Percentiles rank a stretch among this genome's conserved stretches.
Conservation (phyloP, 2,888 invertebrate genomes). For the Augochlorella aurata region DNA sequence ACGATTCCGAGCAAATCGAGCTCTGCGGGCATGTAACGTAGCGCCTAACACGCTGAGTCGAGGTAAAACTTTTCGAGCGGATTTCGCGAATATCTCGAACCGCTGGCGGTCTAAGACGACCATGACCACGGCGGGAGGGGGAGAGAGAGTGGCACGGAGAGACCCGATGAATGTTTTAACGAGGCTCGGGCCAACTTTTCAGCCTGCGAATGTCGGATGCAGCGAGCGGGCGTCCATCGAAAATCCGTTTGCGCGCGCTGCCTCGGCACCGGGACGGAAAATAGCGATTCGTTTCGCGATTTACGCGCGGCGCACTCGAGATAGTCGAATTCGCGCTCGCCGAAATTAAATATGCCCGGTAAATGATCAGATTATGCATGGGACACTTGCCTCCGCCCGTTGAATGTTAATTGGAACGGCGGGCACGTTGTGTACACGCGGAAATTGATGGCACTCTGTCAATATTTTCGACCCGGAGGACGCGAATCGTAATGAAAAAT, state of each 20-base stretch:
- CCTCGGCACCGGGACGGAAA: background rate
- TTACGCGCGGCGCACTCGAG: background rate
- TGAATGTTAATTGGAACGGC: background rate
- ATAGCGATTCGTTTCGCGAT: background rate
- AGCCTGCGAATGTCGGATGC: conserved; percentile 2
- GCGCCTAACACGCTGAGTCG: background rate
- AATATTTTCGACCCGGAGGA: background rate
- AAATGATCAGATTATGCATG: conserved; percentile 2
- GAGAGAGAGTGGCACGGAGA: background rate
- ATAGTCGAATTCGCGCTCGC: background rate
- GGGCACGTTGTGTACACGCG: background rate
- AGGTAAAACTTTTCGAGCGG: conserved; percentile 33
- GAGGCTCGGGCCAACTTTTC: conserved; percentile 24
- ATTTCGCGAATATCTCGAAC: conserved; percentile 29
- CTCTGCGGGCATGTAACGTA: background rate
- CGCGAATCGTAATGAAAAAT: conserved; percentile 1
- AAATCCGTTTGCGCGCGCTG: background rate
- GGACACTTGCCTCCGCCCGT: background rate
- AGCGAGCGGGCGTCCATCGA: background rate
- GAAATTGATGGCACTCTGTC: background rate
- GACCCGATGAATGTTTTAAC: conserved; percentile 36
- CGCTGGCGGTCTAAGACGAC: conserved; percentile 7
- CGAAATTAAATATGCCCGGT: conserved; percentile 4
- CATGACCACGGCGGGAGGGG: background rate
- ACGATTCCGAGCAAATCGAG: background rate